Evolutionary conservation across 2,888 invertebrate species (phyloP), one percentile per base, ranked within the genome.

Genomic region (Hybos culiciformis): DNA sequence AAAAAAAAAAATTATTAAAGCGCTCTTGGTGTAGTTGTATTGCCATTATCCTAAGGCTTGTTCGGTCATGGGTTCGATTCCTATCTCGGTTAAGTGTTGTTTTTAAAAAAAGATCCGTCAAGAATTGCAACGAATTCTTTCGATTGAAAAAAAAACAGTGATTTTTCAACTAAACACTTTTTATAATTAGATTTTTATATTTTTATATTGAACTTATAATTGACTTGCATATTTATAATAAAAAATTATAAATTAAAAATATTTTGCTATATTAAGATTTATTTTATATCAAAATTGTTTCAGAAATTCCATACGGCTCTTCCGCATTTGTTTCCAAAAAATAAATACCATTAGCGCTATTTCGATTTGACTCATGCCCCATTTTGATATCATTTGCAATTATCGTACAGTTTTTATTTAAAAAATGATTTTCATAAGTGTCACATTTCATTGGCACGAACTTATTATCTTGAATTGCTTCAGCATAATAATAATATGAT

Each of bases 401-500:
- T 34, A 42, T 47, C 31, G 54, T 55, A 21, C 63, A 62, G 6
- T 50, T 37, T 31, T 58, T 55, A 1, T 51, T 46, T 12, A 54
- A 46, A 41, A 64, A 59, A 15, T 53, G 44, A 40, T 49, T 14
- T n/a, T n/a, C n/a, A 33, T 56, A 56, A 15, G 50, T 40, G 0
- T 44, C 24, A 24, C 64, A 64, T 41, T 52, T 53, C 4, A 54
- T 44, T 19, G 62, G 55, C 2, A 48, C 47, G 41, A 66, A 70
- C 23, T 57, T 54, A 32, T 58, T 46, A 24, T 50, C 42, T 8
- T 23, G 43, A 3, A 71, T 50, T 0, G 70, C 62, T 55, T 72
- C 71, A 2, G 64, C 61, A 45, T 61, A 70, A 48, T 67, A 70
- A 23, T 52, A 17, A 37, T 63, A 64, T 2, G 71, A 56, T 32